Conservation (phyloP, 2,888 invertebrate species). For the Archips xylosteana region DNA sequence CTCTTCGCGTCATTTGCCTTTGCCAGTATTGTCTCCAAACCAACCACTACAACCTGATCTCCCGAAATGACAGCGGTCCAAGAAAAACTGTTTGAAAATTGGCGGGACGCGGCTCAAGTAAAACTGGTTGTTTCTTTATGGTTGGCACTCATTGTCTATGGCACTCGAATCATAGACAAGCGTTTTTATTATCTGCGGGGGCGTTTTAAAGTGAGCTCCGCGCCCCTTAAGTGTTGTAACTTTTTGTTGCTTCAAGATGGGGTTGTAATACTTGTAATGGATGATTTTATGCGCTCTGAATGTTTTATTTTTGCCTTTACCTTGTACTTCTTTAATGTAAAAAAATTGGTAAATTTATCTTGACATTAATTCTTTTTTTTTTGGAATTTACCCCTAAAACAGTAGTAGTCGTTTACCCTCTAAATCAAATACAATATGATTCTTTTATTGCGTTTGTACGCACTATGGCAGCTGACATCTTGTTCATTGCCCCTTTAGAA, state of each 20-base stretch:
- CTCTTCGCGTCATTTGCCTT: constrained; percentile 76
- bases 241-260: constrained; percentile 62
- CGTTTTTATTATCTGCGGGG: constrained; percentile 83
- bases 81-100: constrained; percentile 16
- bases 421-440: no score
- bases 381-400: background rate
- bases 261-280: constrained; percentile 58
- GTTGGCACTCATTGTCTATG: constrained; percentile 79
- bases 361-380: background rate
- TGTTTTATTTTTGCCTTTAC: constrained; percentile 33
- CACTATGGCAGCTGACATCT: no score
- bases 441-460: no score
- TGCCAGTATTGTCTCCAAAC: constrained; percentile 66
- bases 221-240: constrained; percentile 77
- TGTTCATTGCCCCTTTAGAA: no score
- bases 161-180: constrained; percentile 71
- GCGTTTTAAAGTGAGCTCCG: constrained; percentile 71
- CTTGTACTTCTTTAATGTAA: constrained; percentile 17
- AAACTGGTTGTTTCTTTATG: constrained; percentile 64
- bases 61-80: constrained; percentile 11
- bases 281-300: constrained; percentile 46
- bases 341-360: no score
- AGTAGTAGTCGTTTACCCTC: no score
- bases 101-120: constrained; percentile 48
- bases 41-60: constrained; percentile 56